Evolutionary conservation across 2,888 invertebrate species (phyloP), one percentile per base, ranked within the genome.

Genomic region (Aphidius colemani): DNA sequence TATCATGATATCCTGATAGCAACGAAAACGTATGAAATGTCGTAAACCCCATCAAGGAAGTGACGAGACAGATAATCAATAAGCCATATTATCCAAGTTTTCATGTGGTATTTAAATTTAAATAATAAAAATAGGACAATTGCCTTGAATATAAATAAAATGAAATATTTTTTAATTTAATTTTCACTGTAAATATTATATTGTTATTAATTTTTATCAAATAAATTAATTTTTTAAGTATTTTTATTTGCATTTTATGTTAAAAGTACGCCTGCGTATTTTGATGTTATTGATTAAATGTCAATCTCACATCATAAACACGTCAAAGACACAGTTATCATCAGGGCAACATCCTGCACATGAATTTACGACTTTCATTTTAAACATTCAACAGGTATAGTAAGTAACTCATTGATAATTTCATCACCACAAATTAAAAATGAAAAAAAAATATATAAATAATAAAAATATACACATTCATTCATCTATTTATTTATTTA

Each of bases 301-400:
- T 82, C 82, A 82, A 72, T 66, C 66, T 70, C 76, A 66, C 74
- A 77, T 82, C 82, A 82, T 82, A 82, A 82, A 82, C 80, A 80
- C 79, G 81, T 82, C 82, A 82, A 79, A 81, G 76, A 72, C 80
- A 81, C 79, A 77, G 73, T 80, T 81, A 78, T 75, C 80, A 82
- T 75, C 82, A 82, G 82, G 82, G 76, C 81, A 82, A 78, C 82
- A 82, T 82, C 81, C 77, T 75, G 75, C 76, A 75, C 69, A 55
- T 67, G 77, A 81, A 82, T 81, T 81, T 82, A 81, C 78, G 80
- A 81, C 69, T 73, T 63, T 71, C 63, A 63, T 7, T 55, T 63
- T 9, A 41, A 18, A 18, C 40, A 56, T 71, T 78, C 80, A 81
- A 80, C 80, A 79, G 77, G 80, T 80, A 66, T 18, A 18, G 13